Evolutionary conservation across 2,797 vertebrate genomes (phyloP), one percentile per base, ranked within the genome.

Genomic region (Myripristis murdjan): DNA sequence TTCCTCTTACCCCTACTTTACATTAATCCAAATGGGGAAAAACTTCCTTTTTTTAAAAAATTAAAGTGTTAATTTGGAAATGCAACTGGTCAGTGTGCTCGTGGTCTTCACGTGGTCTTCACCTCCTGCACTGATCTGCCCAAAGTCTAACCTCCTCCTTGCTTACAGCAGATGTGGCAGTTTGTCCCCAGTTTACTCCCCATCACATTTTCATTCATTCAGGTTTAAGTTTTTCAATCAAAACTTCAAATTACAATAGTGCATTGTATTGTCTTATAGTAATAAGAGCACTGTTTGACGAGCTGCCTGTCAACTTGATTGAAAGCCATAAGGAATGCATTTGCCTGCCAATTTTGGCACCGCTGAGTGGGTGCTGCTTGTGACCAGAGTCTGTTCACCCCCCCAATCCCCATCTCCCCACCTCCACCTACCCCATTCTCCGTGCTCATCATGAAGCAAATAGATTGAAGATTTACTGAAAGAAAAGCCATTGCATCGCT

Each of bases 291-390:
- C 37, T 54, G 65, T 59, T 60, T 79, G 82, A 77, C 70, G 48
- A 15, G 56, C 61, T 75, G 83, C 51, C 81, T 61, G 79, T 86
- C 83, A 86, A 20, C 51, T 65, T 73, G 64, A 82, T 47, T 77
- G 78, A 84, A 56, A 73, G 73, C 76, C 64, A 31, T 70, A 64
- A 73, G 20, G 8, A 55, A 53, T 2, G 41, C 43, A 44, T 70
- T 64, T 61, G 48, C 52, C 58, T 59, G 43, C 70, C 60, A 57
- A 57, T 68, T 56, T 20, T 41, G 26, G 9, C 2, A 31, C 31
- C 2, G 2, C 22, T 20, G 74, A 63, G 77, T 73, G 43, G 75
- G 68, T 0, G 28, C 64, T 6, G 53, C 48, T 75, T 14, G 8
- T 58, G 62, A 73, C 48, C 64, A 60, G 6, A 61, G 39, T 31